Conservation (phyloP, 2,113 vertebrate genomes). For the Mus musculus region DNA sequence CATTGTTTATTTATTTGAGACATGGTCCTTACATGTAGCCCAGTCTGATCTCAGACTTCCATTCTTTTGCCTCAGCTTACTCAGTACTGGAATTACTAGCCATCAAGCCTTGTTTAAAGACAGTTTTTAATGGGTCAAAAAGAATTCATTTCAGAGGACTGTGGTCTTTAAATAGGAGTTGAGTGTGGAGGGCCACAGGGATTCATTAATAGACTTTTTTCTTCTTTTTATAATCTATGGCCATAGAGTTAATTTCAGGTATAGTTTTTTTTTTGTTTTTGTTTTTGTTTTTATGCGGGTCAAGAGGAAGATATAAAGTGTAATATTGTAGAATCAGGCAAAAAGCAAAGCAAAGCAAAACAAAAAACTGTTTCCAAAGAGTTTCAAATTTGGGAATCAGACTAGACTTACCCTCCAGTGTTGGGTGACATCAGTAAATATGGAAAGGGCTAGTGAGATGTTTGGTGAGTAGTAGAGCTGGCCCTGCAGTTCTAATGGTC, state of each 20-base stretch:
- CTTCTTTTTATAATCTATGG: not conserved
- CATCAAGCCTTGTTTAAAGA: not conserved
- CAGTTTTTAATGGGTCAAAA: not conserved
- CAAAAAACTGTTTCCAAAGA: not conserved
- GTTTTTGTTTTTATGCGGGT: not conserved
- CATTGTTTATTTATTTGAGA: not conserved
- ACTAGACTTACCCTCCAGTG: not conserved
- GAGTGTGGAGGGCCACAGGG: not conserved
- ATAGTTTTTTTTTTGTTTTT: not conserved
- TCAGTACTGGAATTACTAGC: not conserved
- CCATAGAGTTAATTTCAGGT: conserved; percentile 23
- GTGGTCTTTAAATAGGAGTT: not conserved
- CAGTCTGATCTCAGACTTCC: not conserved
- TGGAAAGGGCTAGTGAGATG: not conserved
- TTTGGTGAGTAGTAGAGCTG: not conserved
- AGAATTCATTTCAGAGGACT: not conserved
- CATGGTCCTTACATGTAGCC: not conserved
- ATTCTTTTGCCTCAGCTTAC: not conserved
- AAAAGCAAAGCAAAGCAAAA: not conserved
- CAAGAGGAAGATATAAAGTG: conserved; percentile 30
- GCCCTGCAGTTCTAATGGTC: not conserved
- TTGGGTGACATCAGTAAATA: conserved; percentile 24
- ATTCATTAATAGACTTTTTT: conserved; percentile 39
- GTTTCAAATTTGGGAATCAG: not conserved
- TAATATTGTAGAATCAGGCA: not conserved